A percentile compares a stretch with the other conserved stretches of the same genome.
Conservation (phyloP, 1,140 invertebrate genomes). For the Pollicipes pollicipes region DNA sequence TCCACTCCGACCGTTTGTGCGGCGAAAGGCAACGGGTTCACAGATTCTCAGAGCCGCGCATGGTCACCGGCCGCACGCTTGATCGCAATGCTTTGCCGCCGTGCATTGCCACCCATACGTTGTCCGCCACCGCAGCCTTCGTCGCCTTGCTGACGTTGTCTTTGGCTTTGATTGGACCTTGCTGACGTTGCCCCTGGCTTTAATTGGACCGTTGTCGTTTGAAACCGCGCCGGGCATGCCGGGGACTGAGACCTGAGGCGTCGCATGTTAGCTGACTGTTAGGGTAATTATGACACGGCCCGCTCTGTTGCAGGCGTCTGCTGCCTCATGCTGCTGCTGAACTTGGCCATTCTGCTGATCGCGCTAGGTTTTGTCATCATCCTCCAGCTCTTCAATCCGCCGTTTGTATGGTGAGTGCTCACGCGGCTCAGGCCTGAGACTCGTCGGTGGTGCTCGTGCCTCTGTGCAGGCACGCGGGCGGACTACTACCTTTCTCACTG, state of each 20-base stretch:
- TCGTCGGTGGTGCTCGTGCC: too few relatives aligned
- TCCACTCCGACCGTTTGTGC: too few relatives aligned
- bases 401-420: conserved; percentile 56
- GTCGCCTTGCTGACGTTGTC: too few relatives aligned
- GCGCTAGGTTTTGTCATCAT: conserved; percentile 77
- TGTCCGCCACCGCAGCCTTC: too few relatives aligned
- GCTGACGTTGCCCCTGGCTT: background rate
- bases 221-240: background rate
- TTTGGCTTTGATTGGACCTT: background rate
- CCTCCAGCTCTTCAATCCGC: conserved; percentile 64
- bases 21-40: too few relatives aligned
- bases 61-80: too few relatives aligned
- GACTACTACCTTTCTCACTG: background rate
- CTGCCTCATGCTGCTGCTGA: conserved; percentile 68
- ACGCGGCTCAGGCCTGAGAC: too few relatives aligned
- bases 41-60: too few relatives aligned
- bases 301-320: conserved; percentile 38
- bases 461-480: too few relatives aligned
- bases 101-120: too few relatives aligned
- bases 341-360: conserved; percentile 66
- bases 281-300: background rate
- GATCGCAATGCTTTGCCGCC: too few relatives aligned
- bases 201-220: background rate
- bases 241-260: background rate
- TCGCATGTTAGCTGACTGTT: conserved; percentile 10